Evolutionary conservation across 2,888 invertebrate species (phyloP), one percentile per base, ranked within the genome.

Genomic region (Ephialtes manifestator): DNA sequence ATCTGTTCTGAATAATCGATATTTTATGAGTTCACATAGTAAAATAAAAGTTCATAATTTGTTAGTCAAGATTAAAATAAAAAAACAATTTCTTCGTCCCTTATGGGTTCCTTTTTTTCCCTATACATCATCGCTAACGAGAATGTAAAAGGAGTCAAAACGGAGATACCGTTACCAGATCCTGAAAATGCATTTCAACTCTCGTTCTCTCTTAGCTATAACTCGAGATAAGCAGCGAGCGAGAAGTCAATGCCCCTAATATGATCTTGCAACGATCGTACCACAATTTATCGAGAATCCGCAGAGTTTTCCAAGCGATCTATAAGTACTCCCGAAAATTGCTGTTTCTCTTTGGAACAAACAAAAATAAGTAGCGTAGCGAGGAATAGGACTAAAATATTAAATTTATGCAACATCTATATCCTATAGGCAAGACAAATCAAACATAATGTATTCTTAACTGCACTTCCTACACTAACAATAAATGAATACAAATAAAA

Each of bases 251-350:
- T 75, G 51, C 63, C 18, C 63, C 48, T 13, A 31, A 39, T 58
- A 24, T 46, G 20, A 13, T 75, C 35, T 31, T 20, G 31, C 75
- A 46, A n/a, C 63, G 48, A 65, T 63, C 51, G 63, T 31, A 20
- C 20, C 48, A 63, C n/a, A 75, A 75, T 75, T 75, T 75, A 75
- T 75, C 63, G 75, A 18, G 63, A 60, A 75, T 63, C 31, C 48
- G 20, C 63, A 48, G 48, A 28, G 28, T 63, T 18, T 63, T 24
- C 35, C 63, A 35, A 63, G 75, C 75, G 60, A 63, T 51, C 63
- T 63, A 75, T 48, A 60, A 39, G 55, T 48, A 31, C 18, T 51
- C 48, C 60, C 60, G 46, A 51, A 48, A 75, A 75, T 75, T 28
- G 31, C 46, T 63, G 18, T 31, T 63, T 51, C 63, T 15, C 28